Evolutionary conservation across 2,888 invertebrate genomes (phyloP).

Genomic region (Neoaliturus tenellus): DNA sequence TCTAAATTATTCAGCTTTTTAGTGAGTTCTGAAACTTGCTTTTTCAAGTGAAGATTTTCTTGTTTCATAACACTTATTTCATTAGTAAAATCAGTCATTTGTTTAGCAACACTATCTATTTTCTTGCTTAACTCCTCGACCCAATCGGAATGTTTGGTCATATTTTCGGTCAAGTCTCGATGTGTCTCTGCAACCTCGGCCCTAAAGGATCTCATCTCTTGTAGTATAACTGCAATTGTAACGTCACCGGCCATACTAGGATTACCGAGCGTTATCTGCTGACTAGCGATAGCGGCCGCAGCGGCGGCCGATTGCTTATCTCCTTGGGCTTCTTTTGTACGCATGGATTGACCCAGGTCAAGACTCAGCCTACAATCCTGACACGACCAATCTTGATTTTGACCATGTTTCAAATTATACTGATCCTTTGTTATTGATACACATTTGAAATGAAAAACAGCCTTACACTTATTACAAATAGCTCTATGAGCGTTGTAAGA

Average conservation of each 20-base stretch:
- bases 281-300: background rate
- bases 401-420: background rate
- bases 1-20: background rate
- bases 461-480: background rate
- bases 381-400: conserved; percentile 5
- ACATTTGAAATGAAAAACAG: conserved; percentile 8
- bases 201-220: conserved; percentile 12
- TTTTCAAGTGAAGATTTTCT: background rate
- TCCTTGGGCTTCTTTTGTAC: background rate
- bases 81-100: conserved; percentile 14
- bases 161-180: background rate
- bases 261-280: background rate
- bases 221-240: background rate
- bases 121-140: background rate
- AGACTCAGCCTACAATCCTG: background rate
- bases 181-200: background rate
- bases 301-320: background rate
- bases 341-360: background rate
- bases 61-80: background rate
- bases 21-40: background rate
- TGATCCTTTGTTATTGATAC: background rate
- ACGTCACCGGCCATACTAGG: background rate
- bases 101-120: conserved; percentile 3
- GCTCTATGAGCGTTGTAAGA: conserved; percentile 3
- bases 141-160: conserved; percentile 4